These are phyloP conservation scores for Trissolcus japonicus DNA, from an alignment of 2,888 invertebrate species.

Conservation along the genomic window DNA sequence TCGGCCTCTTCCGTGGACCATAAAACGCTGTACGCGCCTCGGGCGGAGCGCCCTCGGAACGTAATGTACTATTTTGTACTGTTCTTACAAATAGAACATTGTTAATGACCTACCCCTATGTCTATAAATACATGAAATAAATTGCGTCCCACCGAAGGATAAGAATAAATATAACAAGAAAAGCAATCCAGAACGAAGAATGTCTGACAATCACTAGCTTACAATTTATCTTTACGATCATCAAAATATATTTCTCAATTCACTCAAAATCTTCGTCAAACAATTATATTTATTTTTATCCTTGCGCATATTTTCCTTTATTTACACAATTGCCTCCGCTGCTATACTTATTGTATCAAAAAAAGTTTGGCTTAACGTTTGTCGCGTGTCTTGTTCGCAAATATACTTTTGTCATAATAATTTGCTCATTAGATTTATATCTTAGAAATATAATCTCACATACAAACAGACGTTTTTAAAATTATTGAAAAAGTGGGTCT, in stretches of 20 bases:
- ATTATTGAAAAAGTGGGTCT: too few species aligned
- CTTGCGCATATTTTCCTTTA: conserved; percentile 20
- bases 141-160: conserved; percentile 18
- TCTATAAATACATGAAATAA: conserved; percentile 35
- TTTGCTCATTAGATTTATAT: conserved; percentile 11
- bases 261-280: conserved; percentile 19
- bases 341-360: conserved; percentile 44
- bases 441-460: too few species aligned
- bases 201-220: conserved; percentile 4
- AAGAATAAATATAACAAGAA: conserved; percentile 45
- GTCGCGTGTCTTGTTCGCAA: conserved; percentile 30
- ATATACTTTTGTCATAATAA: conserved; percentile 35
- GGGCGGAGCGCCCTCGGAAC: too few species aligned
- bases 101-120: conserved; percentile 38
- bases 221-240: conserved; percentile 20
- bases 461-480: too few species aligned
- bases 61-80: too few species aligned
- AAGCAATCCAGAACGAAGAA: background rate
- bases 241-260: conserved; percentile 43
- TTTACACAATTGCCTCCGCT: conserved; percentile 37
- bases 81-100: conserved; percentile 50
- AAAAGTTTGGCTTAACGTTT: conserved; percentile 39
- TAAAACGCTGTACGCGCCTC: too few species aligned
- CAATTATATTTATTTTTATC: conserved; percentile 48
- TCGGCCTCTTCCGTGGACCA: too few species aligned